A percentile compares a stretch with the other conserved stretches of the same genome.
phyloP scores from a whole-genome alignment of 2,797 vertebrate genomes.

The Anguilla marmorata region DNA sequence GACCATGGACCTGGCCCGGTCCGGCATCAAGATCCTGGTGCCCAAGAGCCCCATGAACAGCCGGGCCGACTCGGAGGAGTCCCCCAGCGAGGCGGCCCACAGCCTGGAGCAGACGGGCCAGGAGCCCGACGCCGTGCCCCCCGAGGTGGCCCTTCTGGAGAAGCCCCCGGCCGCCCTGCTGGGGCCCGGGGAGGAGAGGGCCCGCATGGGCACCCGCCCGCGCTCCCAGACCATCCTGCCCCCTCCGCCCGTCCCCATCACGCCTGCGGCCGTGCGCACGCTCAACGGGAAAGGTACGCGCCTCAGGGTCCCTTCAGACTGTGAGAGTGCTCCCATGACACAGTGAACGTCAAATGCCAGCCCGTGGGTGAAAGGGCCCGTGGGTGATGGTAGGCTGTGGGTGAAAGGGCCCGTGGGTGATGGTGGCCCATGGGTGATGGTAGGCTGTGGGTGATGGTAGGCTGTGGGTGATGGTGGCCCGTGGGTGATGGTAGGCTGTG shows the following conservation, averaged over 20 bases:
- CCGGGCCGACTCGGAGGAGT: conserved; percentile 80
- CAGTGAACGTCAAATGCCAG: too few relatives aligned
- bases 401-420: too few relatives aligned
- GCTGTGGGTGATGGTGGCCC: too few relatives aligned
- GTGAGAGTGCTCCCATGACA: background rate
- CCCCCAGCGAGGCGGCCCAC: conserved; percentile 84
- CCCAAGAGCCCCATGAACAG: conserved; percentile 94
- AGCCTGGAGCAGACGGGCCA: conserved; percentile 82
- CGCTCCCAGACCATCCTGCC: conserved; percentile 74
- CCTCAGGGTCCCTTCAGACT: background rate
- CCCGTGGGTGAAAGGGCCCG: too few relatives aligned
- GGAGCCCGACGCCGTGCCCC: conserved; percentile 84
- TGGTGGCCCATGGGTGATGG: too few relatives aligned
- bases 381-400: too few relatives aligned
- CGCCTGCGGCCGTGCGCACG: conserved; percentile 76
- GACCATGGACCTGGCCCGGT: conserved; percentile 88
- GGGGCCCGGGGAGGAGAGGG: conserved; percentile 87
- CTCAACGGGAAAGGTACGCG: conserved; percentile 84
- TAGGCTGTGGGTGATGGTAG: too few relatives aligned
- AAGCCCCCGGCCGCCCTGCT: conserved; percentile 80
- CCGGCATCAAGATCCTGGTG: conserved; percentile 95
- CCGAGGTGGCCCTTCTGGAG: conserved; percentile 87
- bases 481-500: too few relatives aligned
- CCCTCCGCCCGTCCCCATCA: conserved; percentile 76
- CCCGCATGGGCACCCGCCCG: conserved; percentile 92